Percentiles rank a stretch among this genome's conserved stretches.
phyloP scores from a whole-genome alignment of 2,797 vertebrate species.

The Mus caroli region DNA sequence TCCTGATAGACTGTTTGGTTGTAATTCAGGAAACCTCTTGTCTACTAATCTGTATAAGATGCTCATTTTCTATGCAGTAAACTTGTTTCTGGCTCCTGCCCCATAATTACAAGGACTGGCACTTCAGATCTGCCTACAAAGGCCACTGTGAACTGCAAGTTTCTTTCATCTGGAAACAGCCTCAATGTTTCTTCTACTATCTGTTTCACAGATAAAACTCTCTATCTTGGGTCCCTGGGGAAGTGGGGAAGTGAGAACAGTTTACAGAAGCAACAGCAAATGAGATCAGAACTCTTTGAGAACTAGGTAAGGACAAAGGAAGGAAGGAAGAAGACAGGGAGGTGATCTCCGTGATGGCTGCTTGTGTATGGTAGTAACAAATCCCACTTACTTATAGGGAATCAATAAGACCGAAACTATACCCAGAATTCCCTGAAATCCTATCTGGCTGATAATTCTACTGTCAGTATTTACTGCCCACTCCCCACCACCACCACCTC shows the following conservation, averaged over 20 bases:
- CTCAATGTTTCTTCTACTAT: neutral
- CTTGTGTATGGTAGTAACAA: neutral
- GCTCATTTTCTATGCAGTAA: slow-evolving; percentile 15
- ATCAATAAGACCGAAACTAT: neutral
- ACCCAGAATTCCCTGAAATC: neutral
- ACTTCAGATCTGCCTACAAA: neutral
- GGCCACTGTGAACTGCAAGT: neutral
- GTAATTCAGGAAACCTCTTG: neutral
- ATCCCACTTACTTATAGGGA: neutral
- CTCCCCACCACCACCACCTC: neutral
- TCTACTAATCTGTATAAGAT: neutral
- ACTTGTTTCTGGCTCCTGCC: neutral
- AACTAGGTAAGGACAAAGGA: neutral
- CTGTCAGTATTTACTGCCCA: neutral
- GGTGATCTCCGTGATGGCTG: neutral
- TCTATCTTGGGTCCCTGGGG: neutral
- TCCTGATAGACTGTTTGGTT: neutral
- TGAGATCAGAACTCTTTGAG: neutral
- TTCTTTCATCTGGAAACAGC: neutral
- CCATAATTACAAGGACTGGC: neutral
- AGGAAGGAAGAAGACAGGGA: neutral
- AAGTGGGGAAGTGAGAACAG: neutral
- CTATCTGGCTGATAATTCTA: neutral
- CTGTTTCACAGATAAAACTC: neutral
- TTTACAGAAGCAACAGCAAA: neutral